Evolutionary conservation across 1,140 invertebrate genomes (phyloP), one percentile per base, ranked within the genome.

Genomic region (Proales similis): DNA sequence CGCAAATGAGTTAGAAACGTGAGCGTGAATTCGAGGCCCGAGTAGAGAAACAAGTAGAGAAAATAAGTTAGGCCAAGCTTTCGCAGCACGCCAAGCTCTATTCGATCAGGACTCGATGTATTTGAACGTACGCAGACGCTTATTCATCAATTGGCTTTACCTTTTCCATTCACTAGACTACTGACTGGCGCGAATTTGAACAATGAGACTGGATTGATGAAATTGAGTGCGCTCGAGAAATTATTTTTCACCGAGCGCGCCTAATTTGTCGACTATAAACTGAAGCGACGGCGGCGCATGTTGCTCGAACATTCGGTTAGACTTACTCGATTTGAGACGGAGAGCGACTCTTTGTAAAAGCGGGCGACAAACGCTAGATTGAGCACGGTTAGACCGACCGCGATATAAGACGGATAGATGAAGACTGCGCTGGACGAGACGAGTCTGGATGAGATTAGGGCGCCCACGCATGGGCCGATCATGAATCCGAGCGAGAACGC

Each of bases 401-500:
- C 89, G 74, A 92, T 86, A 3, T 86, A 65, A 0, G 93, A 93
- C 33, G 92, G 91, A 38, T 82, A 74, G 39, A 85, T 77, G 67
- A 85, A 92, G 84, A 90, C 92, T 6, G 82, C 72, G 14, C 26
- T 79, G 81, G 36, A 68, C 64, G 42, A 29, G 17, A 36, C 38
- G 14, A 43, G 61, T 48, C 30, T 46, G 19, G 42, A 45, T 29
- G 17, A 46, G 32, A 48, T 47, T 80, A 2, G 90, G 7, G 91
- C 94, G 17, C 93, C 93, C 69, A 96, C 89, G 69, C 90, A 78
- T 20, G 93, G 94, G 0, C 94, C 93, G 65, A 95, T 76, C 65
- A 96, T 88, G 75, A 99, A 99, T 12, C 91, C 93, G 57, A 98
- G 76, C 0, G 92, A 96, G 78, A 98, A 99, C 4, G 93, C 90